These are phyloP conservation scores for Ceratoteleas bidentatus DNA, from an alignment of 1,140 invertebrate species.

Conservation along the genomic window DNA sequence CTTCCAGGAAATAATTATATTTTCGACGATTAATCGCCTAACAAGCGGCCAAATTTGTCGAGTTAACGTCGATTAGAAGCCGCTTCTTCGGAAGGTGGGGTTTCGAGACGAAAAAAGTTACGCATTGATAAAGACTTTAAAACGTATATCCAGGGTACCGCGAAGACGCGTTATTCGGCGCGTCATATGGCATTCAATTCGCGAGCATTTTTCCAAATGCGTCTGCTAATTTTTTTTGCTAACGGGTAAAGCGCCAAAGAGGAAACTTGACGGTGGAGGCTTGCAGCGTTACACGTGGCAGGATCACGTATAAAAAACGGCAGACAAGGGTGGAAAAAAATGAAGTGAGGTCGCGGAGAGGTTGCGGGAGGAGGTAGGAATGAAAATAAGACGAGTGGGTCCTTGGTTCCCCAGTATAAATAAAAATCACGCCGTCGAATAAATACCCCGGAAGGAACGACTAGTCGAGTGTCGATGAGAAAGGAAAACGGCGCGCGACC, in stretches of 20 bases:
- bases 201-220: conserved; percentile 78
- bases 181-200: conserved; percentile 76
- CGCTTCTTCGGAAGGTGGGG: no score
- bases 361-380: conserved; percentile 20
- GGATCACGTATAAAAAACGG: conserved; percentile 68
- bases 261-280: conserved; percentile 68
- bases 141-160: neutral
- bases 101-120: no score
- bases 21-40: conserved; percentile 42
- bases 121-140: no score
- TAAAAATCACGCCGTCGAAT: conserved; percentile 80
- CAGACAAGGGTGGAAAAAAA: conserved; percentile 55
- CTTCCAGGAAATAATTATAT: conserved; percentile 42
- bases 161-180: conserved; percentile 27
- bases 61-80: conserved; percentile 22
- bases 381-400: conserved; percentile 77
- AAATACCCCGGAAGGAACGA: conserved; percentile 78
- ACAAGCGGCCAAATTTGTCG: conserved; percentile 25
- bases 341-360: conserved; percentile 50
- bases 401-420: conserved; percentile 76
- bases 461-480: conserved; percentile 74
- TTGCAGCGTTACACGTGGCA: conserved; percentile 61
- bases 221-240: conserved; percentile 76
- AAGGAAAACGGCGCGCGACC: conserved; percentile 40
- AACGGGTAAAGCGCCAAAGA: conserved; percentile 58